Evolutionary conservation across 2,888 invertebrate genomes (phyloP), one percentile per base, ranked within the genome.

Genomic region (Melieria picta): DNA sequence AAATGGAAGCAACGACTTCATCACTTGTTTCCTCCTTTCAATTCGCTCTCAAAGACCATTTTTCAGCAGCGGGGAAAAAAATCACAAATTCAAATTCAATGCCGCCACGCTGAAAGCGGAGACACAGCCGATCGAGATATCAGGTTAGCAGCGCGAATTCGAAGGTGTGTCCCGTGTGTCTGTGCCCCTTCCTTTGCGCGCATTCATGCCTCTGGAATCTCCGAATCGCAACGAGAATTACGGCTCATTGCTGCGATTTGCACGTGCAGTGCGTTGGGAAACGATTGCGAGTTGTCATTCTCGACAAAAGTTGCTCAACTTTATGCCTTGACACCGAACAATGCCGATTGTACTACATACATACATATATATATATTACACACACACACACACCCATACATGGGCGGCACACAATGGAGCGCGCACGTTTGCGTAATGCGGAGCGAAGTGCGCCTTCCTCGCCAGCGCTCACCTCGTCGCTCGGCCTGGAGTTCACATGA

Each of bases 11-110:
- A 81, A 80, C 84, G 84, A 84, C 84, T 84, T 83, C 84, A 84
- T 84, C 84, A 84, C 84, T 84, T 84, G 83, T 83, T 84, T 79
- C 79, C 82, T 80, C 75, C 79, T 70, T 77, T 77, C 70, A 68
- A 58, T 13, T 67, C 58, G 46, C 58, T 57, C 16, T 11, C 13
- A 7, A 30, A 58, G 45, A 65, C n/a, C 45, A 10, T 3, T 61
- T 43, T 42, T 10, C 48, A 66, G 16, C 30, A 9, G 47, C 42
- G 4, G 13, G n/a, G 10, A 55, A 11, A 43, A 60, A 66, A 48
- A 67, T 72, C 68, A 47, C 66, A 65, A 72, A 67, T 71, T 68
- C 69, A 61, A 67, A 70, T 55, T 58, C 48, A 68, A 69, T 69
- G 13, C 46, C 10, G 42, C 57, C 43, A 52, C 58, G 45, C 68